phyloP scores from a whole-genome alignment of 2,797 vertebrate genomes.

The Malurus leucopterus region DNA sequence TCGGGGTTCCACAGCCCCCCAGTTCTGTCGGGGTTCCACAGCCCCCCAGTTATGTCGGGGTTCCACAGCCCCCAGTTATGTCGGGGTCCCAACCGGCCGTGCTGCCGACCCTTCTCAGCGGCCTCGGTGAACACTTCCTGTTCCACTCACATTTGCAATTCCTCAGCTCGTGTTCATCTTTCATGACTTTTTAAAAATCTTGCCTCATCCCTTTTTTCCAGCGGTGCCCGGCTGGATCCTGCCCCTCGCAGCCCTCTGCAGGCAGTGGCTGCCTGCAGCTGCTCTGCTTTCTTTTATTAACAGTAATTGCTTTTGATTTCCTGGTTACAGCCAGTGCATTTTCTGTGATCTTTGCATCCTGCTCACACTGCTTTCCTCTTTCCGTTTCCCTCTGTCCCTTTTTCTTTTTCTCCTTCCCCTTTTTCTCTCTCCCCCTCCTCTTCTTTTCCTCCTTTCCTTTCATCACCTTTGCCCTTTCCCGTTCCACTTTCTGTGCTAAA shows the following conservation, averaged over 20 bases:
- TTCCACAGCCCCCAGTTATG: neutral
- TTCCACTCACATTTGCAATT: neutral
- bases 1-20: fast-evolving
- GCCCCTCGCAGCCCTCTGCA: neutral
- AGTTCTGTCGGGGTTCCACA: fast-evolving
- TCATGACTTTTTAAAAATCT: neutral
- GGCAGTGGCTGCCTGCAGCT: neutral
- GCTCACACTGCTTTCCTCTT: neutral
- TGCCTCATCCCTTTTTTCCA: neutral
- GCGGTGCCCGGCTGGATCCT: fast-evolving
- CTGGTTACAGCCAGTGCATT: neutral
- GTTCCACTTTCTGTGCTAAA: constrained; percentile 42
- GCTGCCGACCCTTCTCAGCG: neutral
- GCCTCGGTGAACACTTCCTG: fast-evolving
- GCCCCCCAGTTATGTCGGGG: fast-evolving
- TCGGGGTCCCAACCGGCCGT: fast-evolving
- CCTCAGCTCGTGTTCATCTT: neutral
- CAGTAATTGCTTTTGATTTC: neutral
- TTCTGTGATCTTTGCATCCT: neutral
- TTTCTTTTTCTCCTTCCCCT: fast-evolving
- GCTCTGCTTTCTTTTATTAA: neutral
- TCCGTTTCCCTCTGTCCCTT: neutral
- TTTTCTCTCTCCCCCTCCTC: neutral
- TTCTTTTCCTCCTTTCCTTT: too few species aligned
- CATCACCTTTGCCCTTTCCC: neutral